Percentiles rank a stretch among this genome's conserved stretches.
Conservation (phyloP, 2,797 vertebrate species). For the Eremophila alpestris region DNA sequence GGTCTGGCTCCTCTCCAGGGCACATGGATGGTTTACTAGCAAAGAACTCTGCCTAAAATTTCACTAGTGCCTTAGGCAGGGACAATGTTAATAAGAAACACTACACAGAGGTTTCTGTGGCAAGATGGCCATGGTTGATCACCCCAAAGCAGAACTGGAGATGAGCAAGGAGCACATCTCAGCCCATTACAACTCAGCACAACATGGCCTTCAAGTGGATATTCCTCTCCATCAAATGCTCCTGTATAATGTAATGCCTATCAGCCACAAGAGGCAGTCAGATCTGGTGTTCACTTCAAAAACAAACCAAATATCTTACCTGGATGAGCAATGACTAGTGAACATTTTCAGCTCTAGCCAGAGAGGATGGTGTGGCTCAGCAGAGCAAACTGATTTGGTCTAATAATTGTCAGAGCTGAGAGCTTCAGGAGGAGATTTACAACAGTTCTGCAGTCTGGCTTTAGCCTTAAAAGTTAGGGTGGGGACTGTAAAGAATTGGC, state of each 20-base stretch:
- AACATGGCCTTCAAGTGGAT: not conserved
- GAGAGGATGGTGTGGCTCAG: not conserved
- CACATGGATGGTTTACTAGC: not conserved
- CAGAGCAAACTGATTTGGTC: not conserved
- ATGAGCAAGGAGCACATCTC: not conserved
- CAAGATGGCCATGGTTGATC: not conserved
- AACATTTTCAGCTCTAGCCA: not conserved
- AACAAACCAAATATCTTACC: not conserved
- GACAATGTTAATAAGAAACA: not conserved
- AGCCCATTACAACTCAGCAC: not conserved
- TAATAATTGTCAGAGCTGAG: not conserved
- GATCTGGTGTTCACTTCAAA: not conserved
- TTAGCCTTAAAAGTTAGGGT: constrained; percentile 7
- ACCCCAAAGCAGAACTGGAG: not conserved
- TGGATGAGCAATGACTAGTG: not conserved
- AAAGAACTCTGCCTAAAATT: not conserved
- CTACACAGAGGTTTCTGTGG: not conserved
- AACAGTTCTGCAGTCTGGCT: not conserved
- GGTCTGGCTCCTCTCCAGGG: not conserved
- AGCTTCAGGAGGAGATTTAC: not conserved
- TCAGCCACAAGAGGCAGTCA: not conserved
- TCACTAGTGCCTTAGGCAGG: not conserved
- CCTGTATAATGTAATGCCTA: not conserved
- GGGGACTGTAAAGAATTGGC: constrained; percentile 44
- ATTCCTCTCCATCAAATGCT: not conserved